Evolutionary conservation across 2,113 vertebrate genomes (phyloP).

Genomic region (Raja brachyura): DNA sequence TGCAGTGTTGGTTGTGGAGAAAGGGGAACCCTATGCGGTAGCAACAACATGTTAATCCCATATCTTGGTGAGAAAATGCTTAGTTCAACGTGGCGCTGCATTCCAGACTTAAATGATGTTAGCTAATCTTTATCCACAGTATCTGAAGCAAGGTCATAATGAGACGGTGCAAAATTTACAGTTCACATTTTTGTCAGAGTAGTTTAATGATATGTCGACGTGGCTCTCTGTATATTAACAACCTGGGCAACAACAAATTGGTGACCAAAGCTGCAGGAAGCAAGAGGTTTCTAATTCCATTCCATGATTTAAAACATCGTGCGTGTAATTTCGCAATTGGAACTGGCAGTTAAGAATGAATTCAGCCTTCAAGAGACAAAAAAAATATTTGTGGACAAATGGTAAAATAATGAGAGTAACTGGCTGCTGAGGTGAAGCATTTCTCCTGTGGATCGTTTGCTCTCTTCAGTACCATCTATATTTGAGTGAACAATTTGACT

Average conservation of each 20-base stretch:
- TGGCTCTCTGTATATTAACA: not conserved
- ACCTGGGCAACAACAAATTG: not conserved
- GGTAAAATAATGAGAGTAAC: constrained; percentile 19
- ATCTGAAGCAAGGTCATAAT: not conserved
- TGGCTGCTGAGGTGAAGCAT: not conserved
- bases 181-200: not conserved
- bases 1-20: not conserved
- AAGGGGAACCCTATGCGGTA: too few species aligned
- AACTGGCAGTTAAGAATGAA: constrained; percentile 4
- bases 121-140: not conserved
- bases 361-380: not conserved
- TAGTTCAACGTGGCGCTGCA: not conserved
- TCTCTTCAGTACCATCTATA: constrained; percentile 21
- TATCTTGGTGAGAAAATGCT: not conserved
- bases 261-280: not conserved
- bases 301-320: not conserved
- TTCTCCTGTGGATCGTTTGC: constrained; percentile 11
- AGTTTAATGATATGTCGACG: not conserved
- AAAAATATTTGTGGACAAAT: not conserved
- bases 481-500: constrained; percentile 40
- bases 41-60: not conserved
- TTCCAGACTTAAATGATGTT: not conserved
- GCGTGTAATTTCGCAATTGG: constrained; percentile 16
- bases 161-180: not conserved
- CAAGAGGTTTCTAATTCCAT: not conserved